phyloP scores from a whole-genome alignment of 2,888 invertebrate species.

The Drosophila percnosoma region DNA sequence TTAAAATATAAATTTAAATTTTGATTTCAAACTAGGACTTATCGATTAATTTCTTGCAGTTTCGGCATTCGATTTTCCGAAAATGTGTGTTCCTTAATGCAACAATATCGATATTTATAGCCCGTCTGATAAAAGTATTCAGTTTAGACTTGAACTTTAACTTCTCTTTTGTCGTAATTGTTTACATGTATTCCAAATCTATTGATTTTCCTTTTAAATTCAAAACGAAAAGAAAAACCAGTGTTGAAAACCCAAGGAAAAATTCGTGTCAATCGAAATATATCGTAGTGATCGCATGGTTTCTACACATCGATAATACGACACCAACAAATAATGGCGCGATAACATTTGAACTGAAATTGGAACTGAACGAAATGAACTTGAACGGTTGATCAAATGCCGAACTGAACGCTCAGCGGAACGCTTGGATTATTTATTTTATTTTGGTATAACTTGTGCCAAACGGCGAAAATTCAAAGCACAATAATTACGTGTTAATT shows the following conservation, averaged over 20 bases:
- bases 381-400: constrained; percentile 1
- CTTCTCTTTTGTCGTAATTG: not conserved
- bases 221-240: not conserved
- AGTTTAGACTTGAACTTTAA: not conserved
- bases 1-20: not conserved
- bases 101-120: constrained; percentile 1
- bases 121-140: not conserved
- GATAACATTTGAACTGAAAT: constrained; percentile 15
- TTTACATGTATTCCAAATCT: not conserved
- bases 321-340: not conserved
- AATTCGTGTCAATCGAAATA: not conserved
- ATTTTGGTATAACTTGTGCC: constrained; percentile 31
- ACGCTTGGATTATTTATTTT: constrained; percentile 46
- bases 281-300: constrained; percentile 6
- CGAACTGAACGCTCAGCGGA: constrained; percentile 39
- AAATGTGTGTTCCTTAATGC: not conserved
- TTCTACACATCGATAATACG: constrained; percentile 11
- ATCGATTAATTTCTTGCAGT: not conserved
- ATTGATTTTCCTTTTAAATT: constrained; percentile 1
- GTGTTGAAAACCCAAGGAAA: not conserved
- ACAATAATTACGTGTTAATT: constrained; percentile 49
- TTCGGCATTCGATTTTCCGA: not conserved
- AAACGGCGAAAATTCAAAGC: constrained; percentile 21
- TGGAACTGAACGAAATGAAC: constrained; percentile 32
- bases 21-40: not conserved